Percentiles rank a stretch among this genome's conserved stretches.
Evolutionary conservation across 2,113 vertebrate genomes (phyloP).

Genomic region (Oreochromis spilurus): DNA sequence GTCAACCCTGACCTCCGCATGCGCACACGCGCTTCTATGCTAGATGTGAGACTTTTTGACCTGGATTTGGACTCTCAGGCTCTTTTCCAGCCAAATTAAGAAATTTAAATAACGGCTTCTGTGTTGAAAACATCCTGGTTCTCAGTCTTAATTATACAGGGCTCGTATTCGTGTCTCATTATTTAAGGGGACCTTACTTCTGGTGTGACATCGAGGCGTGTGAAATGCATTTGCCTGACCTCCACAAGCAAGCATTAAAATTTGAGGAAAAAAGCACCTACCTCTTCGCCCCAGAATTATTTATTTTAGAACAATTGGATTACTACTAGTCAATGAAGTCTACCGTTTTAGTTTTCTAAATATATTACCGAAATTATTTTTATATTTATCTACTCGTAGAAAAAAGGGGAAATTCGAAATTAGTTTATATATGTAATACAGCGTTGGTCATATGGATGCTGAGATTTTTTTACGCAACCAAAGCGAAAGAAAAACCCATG

Average conservation of each 20-base stretch:
- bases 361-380: background rate
- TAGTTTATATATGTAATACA: background rate
- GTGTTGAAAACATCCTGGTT: background rate
- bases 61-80: conserved; percentile 2
- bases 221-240: background rate
- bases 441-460: background rate
- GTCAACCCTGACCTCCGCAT: conserved; percentile 71
- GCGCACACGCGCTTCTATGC: conserved; percentile 1
- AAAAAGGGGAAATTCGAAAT: background rate
- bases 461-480: background rate
- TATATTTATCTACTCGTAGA: background rate
- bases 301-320: background rate
- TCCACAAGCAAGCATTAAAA: background rate
- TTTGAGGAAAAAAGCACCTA: rapidly evolving
- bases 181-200: background rate
- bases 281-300: background rate
- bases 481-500: background rate
- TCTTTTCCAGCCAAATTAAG: background rate
- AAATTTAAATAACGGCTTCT: background rate
- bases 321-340: background rate
- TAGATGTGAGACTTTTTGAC: rapidly evolving
- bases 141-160: background rate
- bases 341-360: background rate
- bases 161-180: background rate
- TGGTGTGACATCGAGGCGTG: background rate